Conservation (phyloP, 2,888 invertebrate genomes). For the Leucania comma region DNA sequence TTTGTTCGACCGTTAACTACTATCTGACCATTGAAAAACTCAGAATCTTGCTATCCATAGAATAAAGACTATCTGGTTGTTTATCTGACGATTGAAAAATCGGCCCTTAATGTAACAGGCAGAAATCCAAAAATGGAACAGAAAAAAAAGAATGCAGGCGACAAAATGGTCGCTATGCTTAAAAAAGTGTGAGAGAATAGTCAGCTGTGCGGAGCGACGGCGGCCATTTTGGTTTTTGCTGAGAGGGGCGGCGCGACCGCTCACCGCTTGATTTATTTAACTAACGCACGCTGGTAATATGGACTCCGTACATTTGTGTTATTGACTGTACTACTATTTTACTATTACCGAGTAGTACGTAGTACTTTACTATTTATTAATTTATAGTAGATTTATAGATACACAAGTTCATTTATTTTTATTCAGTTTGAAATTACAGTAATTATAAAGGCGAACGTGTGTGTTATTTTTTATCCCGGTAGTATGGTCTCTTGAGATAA, state of each 20-base stretch:
- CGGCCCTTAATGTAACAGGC: constrained; percentile 63
- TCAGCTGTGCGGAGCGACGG: constrained; percentile 79
- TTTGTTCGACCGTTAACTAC: too few relatives aligned
- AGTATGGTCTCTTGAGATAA: too few relatives aligned
- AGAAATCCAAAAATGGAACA: constrained; percentile 63
- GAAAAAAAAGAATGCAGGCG: constrained; percentile 67
- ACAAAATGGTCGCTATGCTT: constrained; percentile 79
- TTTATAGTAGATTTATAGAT: not conserved
- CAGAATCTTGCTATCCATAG: too few relatives aligned
- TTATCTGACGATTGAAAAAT: too few relatives aligned
- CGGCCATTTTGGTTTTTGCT: constrained; percentile 85
- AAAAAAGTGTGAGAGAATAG: constrained; percentile 78
- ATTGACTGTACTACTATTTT: constrained; percentile 71
- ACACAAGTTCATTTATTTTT: not conserved
- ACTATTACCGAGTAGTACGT: constrained; percentile 1
- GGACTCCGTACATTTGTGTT: constrained; percentile 73
- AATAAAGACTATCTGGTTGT: too few relatives aligned
- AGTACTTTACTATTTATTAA: constrained; percentile 4
- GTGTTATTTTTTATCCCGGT: too few relatives aligned
- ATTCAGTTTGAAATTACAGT: not conserved
- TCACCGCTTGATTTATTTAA: constrained; percentile 82
- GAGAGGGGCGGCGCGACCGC: constrained; percentile 77
- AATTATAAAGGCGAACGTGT: too few relatives aligned
- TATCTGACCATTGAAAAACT: too few relatives aligned
- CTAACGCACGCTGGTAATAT: constrained; percentile 73